Conservation (phyloP, 2,113 vertebrate genomes). For the Puffinus mauretanicus region DNA sequence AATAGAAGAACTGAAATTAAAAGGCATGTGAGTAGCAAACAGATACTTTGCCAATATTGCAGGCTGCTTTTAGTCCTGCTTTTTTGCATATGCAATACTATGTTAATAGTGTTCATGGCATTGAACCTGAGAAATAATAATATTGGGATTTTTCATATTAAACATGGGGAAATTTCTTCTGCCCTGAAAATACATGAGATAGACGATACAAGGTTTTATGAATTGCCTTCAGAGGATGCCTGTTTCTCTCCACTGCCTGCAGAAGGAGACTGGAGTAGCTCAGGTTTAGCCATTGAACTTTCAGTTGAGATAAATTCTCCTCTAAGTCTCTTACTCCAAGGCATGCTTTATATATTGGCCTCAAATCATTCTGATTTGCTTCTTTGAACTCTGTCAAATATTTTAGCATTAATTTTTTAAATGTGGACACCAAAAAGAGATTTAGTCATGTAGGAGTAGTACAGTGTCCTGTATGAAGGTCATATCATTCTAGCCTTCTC, state of each 20-base stretch:
- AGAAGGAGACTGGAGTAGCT: background rate
- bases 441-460: background rate
- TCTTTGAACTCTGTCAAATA: slow-evolving; percentile 14
- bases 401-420: background rate
- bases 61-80: background rate
- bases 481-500: background rate
- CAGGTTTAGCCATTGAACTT: background rate
- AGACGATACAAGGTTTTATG: background rate
- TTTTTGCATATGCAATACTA: background rate
- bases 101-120: background rate
- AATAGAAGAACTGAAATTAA: slow-evolving; percentile 46
- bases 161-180: background rate
- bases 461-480: background rate
- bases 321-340: background rate
- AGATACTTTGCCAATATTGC: background rate
- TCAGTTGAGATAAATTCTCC: background rate
- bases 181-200: background rate
- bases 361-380: slow-evolving; percentile 8
- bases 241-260: background rate
- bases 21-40: background rate
- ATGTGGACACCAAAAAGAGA: background rate
- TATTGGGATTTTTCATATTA: background rate
- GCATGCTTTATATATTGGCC: background rate
- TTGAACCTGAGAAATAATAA: background rate
- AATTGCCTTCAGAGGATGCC: background rate